Evolutionary conservation across 2,797 vertebrate species (phyloP), one percentile per base, ranked within the genome.

Genomic region (Platyrinchus mystaceus): DNA sequence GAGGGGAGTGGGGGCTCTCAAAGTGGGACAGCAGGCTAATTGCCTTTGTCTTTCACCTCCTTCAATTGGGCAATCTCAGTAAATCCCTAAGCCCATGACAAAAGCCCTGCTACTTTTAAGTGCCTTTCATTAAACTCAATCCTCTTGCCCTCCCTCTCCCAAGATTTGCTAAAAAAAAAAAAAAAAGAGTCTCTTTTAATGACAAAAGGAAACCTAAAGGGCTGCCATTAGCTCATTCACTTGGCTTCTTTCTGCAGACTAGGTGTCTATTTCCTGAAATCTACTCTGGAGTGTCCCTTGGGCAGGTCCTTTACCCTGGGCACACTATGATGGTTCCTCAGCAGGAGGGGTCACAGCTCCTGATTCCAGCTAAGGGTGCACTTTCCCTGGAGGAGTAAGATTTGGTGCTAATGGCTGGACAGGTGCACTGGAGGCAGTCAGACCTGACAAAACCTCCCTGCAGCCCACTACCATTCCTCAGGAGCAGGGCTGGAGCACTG

Each of bases 151-250:
- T 79, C 73, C 53, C 59, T 87, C 71, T 96, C 87, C 52, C 75
- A 63, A 77, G 43, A 49, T 71, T 22, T 94, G 55, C 78, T 90
- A 32, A 64, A 93, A 73, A 84, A 89, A 55, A 30, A 91, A 70
- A 43, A 19, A 19, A 82, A 88, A 55, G 23, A 70, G 53, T 28
- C 90, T 83, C 71, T 90, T 94, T 94, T 36, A 90, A 77, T 92
- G 92, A 97, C 94, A 97, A 96, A 95, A 91, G 83, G 81, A 85
- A 89, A 60, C 23, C 82, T 47, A 87, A 96, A 95, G 92, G 77
- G 87, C 95, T 93, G 89, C 89, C 83, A 79, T 87, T 47, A 90
- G 43, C 63, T 82, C 67, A 10, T 87, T 94, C 73, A 47, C 68
- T 73, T 22, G 69, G 71, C 64, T 86, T 63, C 86, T 67, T 69